Evolutionary conservation across 2,113 vertebrate genomes (phyloP).

Genomic region (Himantopus leucocephalus): DNA sequence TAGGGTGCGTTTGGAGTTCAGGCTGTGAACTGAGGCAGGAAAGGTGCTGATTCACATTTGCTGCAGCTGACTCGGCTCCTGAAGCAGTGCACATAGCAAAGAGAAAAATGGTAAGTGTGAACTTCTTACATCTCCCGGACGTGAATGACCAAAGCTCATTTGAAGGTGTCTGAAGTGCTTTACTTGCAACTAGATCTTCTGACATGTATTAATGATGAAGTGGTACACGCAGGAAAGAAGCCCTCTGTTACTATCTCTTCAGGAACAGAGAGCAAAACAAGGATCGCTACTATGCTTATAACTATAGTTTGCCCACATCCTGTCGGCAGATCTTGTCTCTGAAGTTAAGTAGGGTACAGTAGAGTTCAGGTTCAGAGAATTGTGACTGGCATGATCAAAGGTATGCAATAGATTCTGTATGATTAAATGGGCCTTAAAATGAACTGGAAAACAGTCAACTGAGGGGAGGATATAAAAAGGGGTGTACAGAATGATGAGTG

Average conservation of each 20-base stretch:
- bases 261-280: neutral
- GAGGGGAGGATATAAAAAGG: neutral
- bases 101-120: neutral
- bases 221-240: neutral
- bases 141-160: neutral
- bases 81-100: neutral
- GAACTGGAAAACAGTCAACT: neutral
- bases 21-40: neutral
- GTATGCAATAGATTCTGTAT: rapidly evolving
- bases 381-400: neutral
- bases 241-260: neutral
- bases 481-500: neutral
- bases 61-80: neutral
- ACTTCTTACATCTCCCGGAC: neutral
- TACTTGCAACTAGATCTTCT: neutral
- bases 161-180: neutral
- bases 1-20: neutral
- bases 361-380: neutral
- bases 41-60: neutral
- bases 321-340: neutral
- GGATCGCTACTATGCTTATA: neutral
- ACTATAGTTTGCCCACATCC: neutral
- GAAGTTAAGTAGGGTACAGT: neutral
- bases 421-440: neutral
- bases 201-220: neutral